phyloP scores from a whole-genome alignment of 1,140 invertebrate species.

The Camponotus floridanus region DNA sequence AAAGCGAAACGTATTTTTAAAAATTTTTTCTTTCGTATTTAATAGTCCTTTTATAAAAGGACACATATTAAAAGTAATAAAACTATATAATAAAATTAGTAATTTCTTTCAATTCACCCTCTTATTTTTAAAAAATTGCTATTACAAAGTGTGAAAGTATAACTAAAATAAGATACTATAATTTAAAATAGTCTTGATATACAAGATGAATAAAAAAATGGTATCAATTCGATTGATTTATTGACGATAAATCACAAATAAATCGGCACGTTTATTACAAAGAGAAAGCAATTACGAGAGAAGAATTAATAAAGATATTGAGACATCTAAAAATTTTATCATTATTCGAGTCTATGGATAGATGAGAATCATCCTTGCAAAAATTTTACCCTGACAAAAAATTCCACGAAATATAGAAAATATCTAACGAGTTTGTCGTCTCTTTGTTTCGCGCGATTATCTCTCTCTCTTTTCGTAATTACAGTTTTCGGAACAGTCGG shows the following conservation, averaged over 20 bases:
- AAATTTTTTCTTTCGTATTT: too few relatives aligned
- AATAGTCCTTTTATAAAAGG: too few relatives aligned
- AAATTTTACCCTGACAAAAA: constrained; percentile 37
- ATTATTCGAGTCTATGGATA: background rate
- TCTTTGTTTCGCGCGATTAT: background rate
- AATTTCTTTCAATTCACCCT: background rate
- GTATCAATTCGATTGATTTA: background rate
- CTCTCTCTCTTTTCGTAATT: constrained; percentile 12
- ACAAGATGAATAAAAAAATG: background rate
- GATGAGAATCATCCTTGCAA: background rate
- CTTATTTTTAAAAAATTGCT: background rate
- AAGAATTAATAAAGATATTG: constrained; percentile 30
- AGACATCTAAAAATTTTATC: constrained; percentile 25
- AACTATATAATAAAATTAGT: too few relatives aligned
- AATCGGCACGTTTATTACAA: constrained; percentile 28
- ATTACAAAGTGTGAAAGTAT: background rate
- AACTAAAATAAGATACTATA: background rate
- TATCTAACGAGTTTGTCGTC: background rate
- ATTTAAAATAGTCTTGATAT: background rate
- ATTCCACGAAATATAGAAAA: constrained; percentile 53
- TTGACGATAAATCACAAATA: background rate
- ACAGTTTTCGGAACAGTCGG: constrained; percentile 35
- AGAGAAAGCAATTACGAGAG: background rate
- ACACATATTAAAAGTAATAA: too few relatives aligned
- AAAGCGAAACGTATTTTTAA: background rate